phyloP scores from a whole-genome alignment of 64 coral and sea anemone genomes.

The Montipora cactus region DNA sequence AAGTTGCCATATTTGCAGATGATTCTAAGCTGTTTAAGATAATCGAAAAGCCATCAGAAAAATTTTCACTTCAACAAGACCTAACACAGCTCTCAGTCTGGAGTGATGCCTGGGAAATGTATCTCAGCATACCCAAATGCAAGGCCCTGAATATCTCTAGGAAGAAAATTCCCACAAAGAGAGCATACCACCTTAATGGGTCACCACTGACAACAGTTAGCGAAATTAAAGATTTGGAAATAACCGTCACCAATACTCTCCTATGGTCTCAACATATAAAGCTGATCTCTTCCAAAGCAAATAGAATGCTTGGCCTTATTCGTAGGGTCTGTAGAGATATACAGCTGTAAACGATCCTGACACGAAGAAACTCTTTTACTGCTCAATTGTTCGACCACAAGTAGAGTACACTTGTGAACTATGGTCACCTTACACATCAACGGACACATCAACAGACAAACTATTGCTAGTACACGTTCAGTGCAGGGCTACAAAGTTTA shows the following conservation, averaged over 20 bases:
- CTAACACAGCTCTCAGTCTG: constrained; percentile 23
- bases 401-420: not conserved
- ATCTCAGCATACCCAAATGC: constrained; percentile 63
- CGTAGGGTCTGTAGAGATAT: constrained; percentile 46
- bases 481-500: constrained; percentile 67
- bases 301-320: constrained; percentile 70
- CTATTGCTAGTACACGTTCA: constrained; percentile 1
- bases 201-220: constrained; percentile 49
- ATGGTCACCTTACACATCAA: constrained; percentile 76
- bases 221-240: constrained; percentile 8
- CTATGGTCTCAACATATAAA: constrained; percentile 68
- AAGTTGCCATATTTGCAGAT: constrained; percentile 61
- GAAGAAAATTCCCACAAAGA: constrained; percentile 54
- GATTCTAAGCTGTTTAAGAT: constrained; percentile 49
- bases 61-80: constrained; percentile 25
- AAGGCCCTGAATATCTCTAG: constrained; percentile 66
- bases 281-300: constrained; percentile 64
- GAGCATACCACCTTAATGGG: constrained; percentile 61
- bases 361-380: not conserved
- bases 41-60: constrained; percentile 30
- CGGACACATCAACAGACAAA: constrained; percentile 62
- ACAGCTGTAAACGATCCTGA: not conserved
- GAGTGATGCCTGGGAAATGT: constrained; percentile 53
- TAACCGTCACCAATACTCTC: constrained; percentile 37
- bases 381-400: constrained; percentile 69